These are phyloP conservation scores for Pedionomus torquatus DNA, from an alignment of 2,113 vertebrate genomes.

Conservation along the genomic window DNA sequence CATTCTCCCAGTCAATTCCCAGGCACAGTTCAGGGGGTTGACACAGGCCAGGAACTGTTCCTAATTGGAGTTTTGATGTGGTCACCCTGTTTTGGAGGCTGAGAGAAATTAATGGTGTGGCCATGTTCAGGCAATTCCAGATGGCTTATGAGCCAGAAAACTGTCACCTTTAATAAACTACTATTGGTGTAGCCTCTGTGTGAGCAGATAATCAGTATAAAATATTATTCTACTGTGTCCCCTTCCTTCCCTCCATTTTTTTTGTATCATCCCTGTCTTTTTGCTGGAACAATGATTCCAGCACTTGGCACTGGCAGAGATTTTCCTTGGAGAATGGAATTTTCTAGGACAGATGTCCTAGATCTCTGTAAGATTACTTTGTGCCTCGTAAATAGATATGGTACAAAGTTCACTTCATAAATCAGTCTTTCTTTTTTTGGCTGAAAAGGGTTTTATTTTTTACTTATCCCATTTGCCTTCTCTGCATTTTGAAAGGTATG, in stretches of 20 bases:
- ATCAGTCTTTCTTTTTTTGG: background rate
- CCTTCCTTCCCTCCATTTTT: background rate
- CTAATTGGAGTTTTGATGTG: background rate
- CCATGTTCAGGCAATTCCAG: background rate
- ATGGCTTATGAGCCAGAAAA: conserved; percentile 17
- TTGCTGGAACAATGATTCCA: background rate
- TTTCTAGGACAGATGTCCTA: conserved; percentile 41
- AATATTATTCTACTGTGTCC: background rate
- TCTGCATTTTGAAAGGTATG: background rate
- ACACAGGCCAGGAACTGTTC: background rate
- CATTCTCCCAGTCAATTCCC: background rate
- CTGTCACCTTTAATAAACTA: background rate
- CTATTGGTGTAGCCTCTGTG: background rate
- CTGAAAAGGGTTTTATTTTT: background rate
- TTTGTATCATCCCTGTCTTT: background rate
- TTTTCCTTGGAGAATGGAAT: background rate
- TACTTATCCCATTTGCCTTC: background rate
- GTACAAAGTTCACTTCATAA: conserved; percentile 8
- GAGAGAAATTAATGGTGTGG: background rate
- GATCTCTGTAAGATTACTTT: background rate
- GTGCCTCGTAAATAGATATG: background rate
- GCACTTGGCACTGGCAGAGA: background rate
- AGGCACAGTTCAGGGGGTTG: background rate
- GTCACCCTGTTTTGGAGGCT: background rate
- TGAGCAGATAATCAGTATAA: background rate